Conservation (phyloP, 1,140 invertebrate species). For the Caenorhabditis remanei region DNA sequence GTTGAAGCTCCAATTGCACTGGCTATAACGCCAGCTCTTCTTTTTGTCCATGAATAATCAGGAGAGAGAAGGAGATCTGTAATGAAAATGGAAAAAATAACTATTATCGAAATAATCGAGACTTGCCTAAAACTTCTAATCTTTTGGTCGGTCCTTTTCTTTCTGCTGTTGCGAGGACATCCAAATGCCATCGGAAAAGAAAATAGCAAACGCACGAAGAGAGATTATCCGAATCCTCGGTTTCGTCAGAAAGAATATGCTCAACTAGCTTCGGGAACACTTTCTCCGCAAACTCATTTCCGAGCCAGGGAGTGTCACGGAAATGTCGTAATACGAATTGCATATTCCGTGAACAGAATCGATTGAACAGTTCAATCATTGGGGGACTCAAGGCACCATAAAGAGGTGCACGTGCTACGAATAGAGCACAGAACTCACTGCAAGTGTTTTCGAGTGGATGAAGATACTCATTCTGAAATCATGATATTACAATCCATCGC, state of each 20-base stretch:
- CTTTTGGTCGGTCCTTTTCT: slow-evolving; percentile 13
- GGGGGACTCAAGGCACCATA: not conserved
- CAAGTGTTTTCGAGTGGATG: slow-evolving; percentile 31
- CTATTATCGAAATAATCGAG: not conserved
- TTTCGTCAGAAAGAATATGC: not conserved
- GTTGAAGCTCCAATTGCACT: slow-evolving; percentile 8
- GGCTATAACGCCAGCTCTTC: not conserved
- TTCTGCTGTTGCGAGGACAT: slow-evolving; percentile 14
- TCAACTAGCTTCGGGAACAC: slow-evolving; percentile 19
- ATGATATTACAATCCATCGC: not conserved
- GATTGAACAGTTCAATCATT: not conserved
- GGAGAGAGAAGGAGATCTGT: slow-evolving; percentile 10
- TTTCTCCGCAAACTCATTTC: slow-evolving; percentile 41
- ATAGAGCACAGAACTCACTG: slow-evolving; percentile 56
- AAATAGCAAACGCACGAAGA: not conserved
- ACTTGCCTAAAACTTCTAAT: slow-evolving; percentile 8
- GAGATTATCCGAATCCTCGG: not conserved
- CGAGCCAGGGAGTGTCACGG: slow-evolving; percentile 10
- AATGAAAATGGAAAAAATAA: not conserved
- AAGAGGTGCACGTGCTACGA: slow-evolving; percentile 27
- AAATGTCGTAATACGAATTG: slow-evolving; percentile 29
- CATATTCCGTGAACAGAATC: not conserved
- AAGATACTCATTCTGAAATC: slow-evolving; percentile 55
- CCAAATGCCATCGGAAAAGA: not conserved
- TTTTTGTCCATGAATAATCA: not conserved